Base-by-base conservation (phyloP, 2,797 vertebrate genomes). In the Acrocephalus scirpaceus region DNA sequence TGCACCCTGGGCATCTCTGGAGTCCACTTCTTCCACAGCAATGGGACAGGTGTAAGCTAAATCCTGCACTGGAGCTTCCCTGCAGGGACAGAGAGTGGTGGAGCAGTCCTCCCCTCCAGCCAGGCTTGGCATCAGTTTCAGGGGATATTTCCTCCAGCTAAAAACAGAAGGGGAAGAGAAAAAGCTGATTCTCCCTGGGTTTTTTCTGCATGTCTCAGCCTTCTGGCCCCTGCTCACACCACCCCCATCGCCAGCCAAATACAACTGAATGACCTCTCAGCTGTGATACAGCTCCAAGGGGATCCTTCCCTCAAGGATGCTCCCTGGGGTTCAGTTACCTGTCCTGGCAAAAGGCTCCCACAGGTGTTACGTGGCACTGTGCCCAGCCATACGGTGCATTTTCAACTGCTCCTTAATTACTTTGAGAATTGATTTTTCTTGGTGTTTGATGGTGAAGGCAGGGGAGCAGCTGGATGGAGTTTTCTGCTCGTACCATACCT, bases 161-260 rank as follows among this genome's bases (percentile, higher is more conserved):
- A 94, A 89, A 96, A 73, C 74, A 91, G 58, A 95, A 95, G 88
- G n/a, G 88, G 90, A 96, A 94, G 90, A 86, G 95, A 96, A 96
- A 96, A 93, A 94, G 76, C 90, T 93, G 92, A 86, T 92, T n/a
- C 38, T 92, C 86, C 56, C 36, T 9, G 58, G 38, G 18, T 29
- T 92, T 94, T 88, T 87, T 92, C 75, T 79, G 69, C 86, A 66
- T 69, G 13, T 25, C 50, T 93, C 86, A 72, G 85, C 86, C 36
- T 44, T 76, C 54, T 58, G 69, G 50, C 44, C 26, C 34, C 34
- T 0, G 0, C 62, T 87, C 42, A 44, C 32, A 0, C 65, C 50
- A 29, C 36, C 50, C 2, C 0, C 22, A 26, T 26, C 1, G 0
- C 38, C 42, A 67, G 34, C 74, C 45, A 61, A 54, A 56, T 6